Evolutionary conservation across 2,797 vertebrate genomes (phyloP).

Genomic region (Mareca strepera): DNA sequence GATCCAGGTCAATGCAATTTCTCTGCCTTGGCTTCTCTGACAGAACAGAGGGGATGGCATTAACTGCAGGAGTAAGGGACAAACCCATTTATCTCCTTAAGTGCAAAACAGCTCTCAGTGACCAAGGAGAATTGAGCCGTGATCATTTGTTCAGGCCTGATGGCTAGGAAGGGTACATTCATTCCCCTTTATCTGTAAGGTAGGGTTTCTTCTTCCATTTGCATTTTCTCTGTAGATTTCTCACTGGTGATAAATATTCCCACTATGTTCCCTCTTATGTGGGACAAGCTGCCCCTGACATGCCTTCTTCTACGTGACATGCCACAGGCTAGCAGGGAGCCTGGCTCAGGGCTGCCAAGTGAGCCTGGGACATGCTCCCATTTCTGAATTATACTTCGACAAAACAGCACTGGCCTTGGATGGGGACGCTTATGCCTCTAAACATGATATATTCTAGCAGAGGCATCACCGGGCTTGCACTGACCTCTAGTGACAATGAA

Average conservation of each 20-base stretch:
- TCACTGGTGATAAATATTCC: neutral
- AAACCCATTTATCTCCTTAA: neutral
- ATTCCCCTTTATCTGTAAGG: neutral
- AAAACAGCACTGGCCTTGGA: neutral
- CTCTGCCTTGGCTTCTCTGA: neutral
- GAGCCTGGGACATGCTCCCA: neutral
- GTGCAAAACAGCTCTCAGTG: neutral
- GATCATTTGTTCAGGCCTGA: neutral
- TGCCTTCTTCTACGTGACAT: neutral
- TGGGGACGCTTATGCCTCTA: no score
- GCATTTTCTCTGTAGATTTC: neutral
- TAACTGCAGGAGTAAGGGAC: neutral
- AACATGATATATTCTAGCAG: neutral
- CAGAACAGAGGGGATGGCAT: neutral
- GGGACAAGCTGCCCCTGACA: neutral
- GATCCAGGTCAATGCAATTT: neutral
- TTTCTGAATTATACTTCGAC: neutral
- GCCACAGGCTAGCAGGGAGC: neutral
- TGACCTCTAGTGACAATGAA: slow-evolving; percentile 78
- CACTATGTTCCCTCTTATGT: rapidly evolving
- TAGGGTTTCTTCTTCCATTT: neutral
- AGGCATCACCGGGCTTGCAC: slow-evolving; percentile 57
- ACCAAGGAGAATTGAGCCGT: neutral
- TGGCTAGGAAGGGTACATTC: neutral
- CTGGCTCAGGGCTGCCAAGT: rapidly evolving